These are phyloP conservation scores for Bombus breviceps DNA, from an alignment of 1,140 invertebrate species.

Conservation along the genomic window DNA sequence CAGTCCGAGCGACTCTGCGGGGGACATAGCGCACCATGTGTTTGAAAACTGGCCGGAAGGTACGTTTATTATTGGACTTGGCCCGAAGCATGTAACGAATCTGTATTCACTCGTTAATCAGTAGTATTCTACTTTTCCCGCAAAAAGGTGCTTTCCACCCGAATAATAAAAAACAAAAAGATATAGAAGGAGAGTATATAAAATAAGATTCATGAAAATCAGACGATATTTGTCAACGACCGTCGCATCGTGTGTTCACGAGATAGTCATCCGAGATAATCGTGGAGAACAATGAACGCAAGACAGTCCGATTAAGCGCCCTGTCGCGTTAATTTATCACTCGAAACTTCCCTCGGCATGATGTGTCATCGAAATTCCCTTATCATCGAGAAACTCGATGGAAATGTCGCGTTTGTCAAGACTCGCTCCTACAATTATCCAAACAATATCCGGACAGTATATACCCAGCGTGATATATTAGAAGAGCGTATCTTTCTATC, in stretches of 20 bases:
- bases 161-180: not conserved
- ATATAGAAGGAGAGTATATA: too few relatives aligned
- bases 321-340: constrained; percentile 20
- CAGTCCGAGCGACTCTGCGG: constrained; percentile 97
- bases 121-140: not conserved
- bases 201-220: constrained; percentile 1
- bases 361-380: constrained; percentile 14
- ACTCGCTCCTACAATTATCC: constrained; percentile 1
- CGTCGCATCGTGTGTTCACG: not conserved
- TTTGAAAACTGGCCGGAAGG: constrained; percentile 99
- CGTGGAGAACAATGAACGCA: constrained; percentile 2
- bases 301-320: constrained; percentile 24
- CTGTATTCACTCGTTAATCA: not conserved
- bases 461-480: not conserved
- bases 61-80: constrained; percentile 78
- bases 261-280: constrained; percentile 9
- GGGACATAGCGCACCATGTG: constrained; percentile 98
- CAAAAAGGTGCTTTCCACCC: not conserved
- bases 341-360: not conserved
- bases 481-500: not conserved
- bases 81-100: not conserved
- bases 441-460: not conserved
- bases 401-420: not conserved
- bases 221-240: not conserved
- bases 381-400: not conserved